These are phyloP conservation scores for Aphodius sticticus DNA, from an alignment of 2,888 invertebrate genomes.

Conservation along the genomic window DNA sequence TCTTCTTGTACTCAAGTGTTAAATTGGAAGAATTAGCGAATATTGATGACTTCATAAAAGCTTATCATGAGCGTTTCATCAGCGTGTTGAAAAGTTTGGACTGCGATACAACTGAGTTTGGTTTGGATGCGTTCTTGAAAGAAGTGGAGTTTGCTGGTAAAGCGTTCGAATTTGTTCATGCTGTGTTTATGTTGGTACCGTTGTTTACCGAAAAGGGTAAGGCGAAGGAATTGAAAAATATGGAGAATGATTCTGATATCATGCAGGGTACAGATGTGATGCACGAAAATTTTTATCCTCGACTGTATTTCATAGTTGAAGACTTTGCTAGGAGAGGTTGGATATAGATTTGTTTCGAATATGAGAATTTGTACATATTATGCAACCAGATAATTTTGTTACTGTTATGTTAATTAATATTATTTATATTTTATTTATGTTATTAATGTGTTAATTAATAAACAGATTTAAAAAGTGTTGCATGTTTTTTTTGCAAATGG, in stretches of 20 bases:
- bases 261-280: slow-evolving; percentile 14
- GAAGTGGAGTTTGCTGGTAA: slow-evolving; percentile 55
- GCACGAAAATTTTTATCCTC: slow-evolving; percentile 26
- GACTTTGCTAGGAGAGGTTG: slow-evolving; percentile 34
- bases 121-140: slow-evolving; percentile 53
- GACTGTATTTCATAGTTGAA: slow-evolving; percentile 27
- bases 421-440: too few relatives aligned
- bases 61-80: slow-evolving; percentile 57
- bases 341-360: slow-evolving; percentile 21
- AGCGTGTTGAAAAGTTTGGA: slow-evolving; percentile 50
- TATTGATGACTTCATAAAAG: slow-evolving; percentile 59
- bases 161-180: slow-evolving; percentile 56
- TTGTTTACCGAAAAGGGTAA: slow-evolving; percentile 53
- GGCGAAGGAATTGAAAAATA: slow-evolving; percentile 55
- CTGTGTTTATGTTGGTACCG: slow-evolving; percentile 58
- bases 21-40: slow-evolving; percentile 55
- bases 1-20: slow-evolving; percentile 64
- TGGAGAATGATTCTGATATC: slow-evolving; percentile 46
- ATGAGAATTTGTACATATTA: background rate
- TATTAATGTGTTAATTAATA: too few relatives aligned
- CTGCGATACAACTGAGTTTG: slow-evolving; percentile 52
- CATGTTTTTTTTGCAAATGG: too few relatives aligned
- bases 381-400: too few relatives aligned
- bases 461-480: too few relatives aligned
- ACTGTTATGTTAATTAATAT: too few relatives aligned